phyloP scores from a whole-genome alignment of 2,113 vertebrate genomes.

The western clawed frog (Xenopus tropicalis) region DNA sequence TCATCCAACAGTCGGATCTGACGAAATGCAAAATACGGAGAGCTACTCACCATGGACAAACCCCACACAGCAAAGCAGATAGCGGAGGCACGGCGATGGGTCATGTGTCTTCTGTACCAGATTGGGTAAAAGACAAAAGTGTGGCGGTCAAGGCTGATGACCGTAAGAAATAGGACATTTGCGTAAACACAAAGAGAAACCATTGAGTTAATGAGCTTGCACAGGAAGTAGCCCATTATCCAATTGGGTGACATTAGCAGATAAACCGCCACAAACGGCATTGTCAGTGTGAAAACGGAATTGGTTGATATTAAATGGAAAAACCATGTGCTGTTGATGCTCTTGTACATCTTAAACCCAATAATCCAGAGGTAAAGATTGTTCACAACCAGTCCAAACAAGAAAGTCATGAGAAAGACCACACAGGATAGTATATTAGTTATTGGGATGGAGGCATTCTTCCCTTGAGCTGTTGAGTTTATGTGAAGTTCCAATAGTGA shows the following conservation, averaged over 20 bases:
- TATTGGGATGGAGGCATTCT: neutral
- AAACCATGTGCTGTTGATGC: slow-evolving; percentile 51
- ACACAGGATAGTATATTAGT: neutral
- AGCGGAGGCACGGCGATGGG: slow-evolving; percentile 24
- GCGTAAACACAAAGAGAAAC: slow-evolving; percentile 46
- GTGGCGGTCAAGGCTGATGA: slow-evolving; percentile 55
- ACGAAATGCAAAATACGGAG: slow-evolving; percentile 49
- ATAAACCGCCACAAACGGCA: slow-evolving; percentile 49
- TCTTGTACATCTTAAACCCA: slow-evolving; percentile 53
- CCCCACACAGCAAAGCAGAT: slow-evolving; percentile 50
- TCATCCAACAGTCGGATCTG: slow-evolving; percentile 17
- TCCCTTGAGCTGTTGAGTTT: neutral
- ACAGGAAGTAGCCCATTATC: slow-evolving; percentile 49
- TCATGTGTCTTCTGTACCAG: slow-evolving; percentile 53
- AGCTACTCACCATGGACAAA: slow-evolving; percentile 34
- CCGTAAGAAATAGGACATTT: slow-evolving; percentile 49
- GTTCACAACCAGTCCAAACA: slow-evolving; percentile 27
- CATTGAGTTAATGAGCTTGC: slow-evolving; percentile 48
- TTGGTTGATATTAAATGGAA: slow-evolving; percentile 55
- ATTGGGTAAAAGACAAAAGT: slow-evolving; percentile 48
- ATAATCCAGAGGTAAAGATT: slow-evolving; percentile 54
- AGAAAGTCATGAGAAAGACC: slow-evolving; percentile 4
- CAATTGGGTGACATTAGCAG: slow-evolving; percentile 45
- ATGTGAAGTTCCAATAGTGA: no score
- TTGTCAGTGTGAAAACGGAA: slow-evolving; percentile 43